Evolutionary conservation across 2,797 vertebrate genomes (phyloP).

Genomic region (Cuculus canorus): DNA sequence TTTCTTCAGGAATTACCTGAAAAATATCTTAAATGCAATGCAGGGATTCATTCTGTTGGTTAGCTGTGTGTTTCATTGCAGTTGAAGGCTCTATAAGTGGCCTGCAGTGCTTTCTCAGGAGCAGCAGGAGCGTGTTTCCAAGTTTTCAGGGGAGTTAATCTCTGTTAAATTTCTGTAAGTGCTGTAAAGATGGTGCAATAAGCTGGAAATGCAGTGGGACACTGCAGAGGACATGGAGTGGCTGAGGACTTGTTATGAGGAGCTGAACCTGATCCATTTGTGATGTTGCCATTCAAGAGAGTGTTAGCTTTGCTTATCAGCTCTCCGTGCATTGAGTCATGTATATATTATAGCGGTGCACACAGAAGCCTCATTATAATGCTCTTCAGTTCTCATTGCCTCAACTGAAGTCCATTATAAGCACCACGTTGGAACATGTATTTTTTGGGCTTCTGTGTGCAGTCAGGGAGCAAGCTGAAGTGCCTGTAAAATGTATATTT

Average conservation of each 20-base stretch:
- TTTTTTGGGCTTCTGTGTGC: slow-evolving; percentile 72
- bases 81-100: background rate
- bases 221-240: background rate
- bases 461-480: slow-evolving; percentile 68
- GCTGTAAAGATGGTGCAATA: rapidly evolving
- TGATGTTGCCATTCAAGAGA: background rate
- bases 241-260: background rate
- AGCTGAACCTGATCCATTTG: background rate
- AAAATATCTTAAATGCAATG: background rate
- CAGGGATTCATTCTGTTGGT: background rate
- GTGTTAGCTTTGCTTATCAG: background rate
- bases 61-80: background rate
- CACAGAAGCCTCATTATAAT: slow-evolving; percentile 28
- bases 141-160: background rate
- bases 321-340: background rate
- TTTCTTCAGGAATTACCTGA: background rate
- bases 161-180: background rate
- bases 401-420: slow-evolving; percentile 64
- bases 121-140: background rate
- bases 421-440: slow-evolving; percentile 55
- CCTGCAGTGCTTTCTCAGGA: background rate
- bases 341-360: background rate
- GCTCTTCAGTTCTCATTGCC: slow-evolving; percentile 30
- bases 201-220: background rate
- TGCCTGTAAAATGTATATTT: slow-evolving; percentile 83